These are phyloP conservation scores for Pelosia muscerda DNA, from an alignment of 2,888 invertebrate genomes.

Conservation along the genomic window DNA sequence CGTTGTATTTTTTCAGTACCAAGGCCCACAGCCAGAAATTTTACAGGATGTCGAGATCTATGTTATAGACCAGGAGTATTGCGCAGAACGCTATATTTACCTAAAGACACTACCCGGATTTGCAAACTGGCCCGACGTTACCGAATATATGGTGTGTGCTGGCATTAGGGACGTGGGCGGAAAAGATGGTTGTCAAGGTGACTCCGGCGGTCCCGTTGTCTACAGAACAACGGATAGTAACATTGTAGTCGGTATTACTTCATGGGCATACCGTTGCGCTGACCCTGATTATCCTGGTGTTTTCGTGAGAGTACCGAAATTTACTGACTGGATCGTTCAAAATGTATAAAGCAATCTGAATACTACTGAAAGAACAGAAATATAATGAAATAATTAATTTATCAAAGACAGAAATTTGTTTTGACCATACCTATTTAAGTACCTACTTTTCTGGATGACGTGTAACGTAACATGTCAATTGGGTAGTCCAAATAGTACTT, in stretches of 20 bases:
- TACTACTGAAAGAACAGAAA: too few species aligned
- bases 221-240: constrained; percentile 24
- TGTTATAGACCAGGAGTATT: constrained; percentile 58
- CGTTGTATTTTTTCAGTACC: constrained; percentile 7
- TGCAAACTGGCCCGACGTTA: constrained; percentile 47
- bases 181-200: constrained; percentile 79
- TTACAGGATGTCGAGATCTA: constrained; percentile 52
- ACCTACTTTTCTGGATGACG: too few species aligned
- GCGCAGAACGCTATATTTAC: constrained; percentile 57
- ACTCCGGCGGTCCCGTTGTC: constrained; percentile 80
- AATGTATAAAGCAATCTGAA: not conserved
- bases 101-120: constrained; percentile 41
- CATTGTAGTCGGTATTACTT: constrained; percentile 61
- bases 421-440: too few species aligned
- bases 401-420: too few species aligned
- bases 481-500: too few species aligned
- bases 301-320: constrained; percentile 55
- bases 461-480: too few species aligned
- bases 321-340: constrained; percentile 57
- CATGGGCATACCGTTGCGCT: constrained; percentile 59
- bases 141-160: constrained; percentile 62
- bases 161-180: constrained; percentile 60
- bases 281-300: constrained; percentile 58
- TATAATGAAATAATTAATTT: too few species aligned
- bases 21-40: constrained; percentile 5